Conservation (phyloP, 2,888 invertebrate genomes). For the Acronicta aceris region DNA sequence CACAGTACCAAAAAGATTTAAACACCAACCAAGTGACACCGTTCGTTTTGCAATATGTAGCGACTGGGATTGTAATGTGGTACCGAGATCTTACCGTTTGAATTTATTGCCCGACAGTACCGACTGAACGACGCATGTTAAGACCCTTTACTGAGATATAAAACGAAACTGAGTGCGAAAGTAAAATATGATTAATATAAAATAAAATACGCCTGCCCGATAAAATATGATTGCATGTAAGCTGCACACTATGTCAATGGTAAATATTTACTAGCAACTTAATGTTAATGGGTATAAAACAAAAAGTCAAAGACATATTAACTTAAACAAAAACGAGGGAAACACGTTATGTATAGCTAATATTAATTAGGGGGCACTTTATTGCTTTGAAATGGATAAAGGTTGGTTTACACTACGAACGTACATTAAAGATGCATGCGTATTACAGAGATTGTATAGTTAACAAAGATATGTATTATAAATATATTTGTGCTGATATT, state of each 20-base stretch:
- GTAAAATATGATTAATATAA: conserved; percentile 42
- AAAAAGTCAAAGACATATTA: conserved; percentile 28
- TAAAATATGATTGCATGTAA: conserved; percentile 30
- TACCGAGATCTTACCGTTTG: conserved; percentile 69
- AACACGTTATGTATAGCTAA: conserved; percentile 15
- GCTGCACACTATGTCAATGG: conserved; percentile 35
- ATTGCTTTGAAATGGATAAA: conserved; percentile 5
- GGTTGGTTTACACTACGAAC: conserved; percentile 5
- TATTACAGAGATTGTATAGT: no score
- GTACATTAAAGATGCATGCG: not conserved
- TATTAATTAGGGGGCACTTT: conserved; percentile 20
- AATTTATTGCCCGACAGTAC: conserved; percentile 56
- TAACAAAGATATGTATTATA: not conserved
- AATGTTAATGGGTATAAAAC: conserved; percentile 26
- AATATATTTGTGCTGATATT: not conserved
- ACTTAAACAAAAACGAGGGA: conserved; percentile 22
- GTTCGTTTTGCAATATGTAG: conserved; percentile 69
- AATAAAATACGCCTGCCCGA: conserved; percentile 28
- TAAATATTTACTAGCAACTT: conserved; percentile 32
- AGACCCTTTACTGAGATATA: conserved; percentile 38
- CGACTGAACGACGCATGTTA: conserved; percentile 49
- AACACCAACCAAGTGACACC: conserved; percentile 67
- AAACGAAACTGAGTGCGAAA: conserved; percentile 44
- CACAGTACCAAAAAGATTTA: conserved; percentile 67
- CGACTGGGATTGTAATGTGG: conserved; percentile 68